Conservation (phyloP, 2,113 vertebrate species). For the Ariopsis seemanni region DNA sequence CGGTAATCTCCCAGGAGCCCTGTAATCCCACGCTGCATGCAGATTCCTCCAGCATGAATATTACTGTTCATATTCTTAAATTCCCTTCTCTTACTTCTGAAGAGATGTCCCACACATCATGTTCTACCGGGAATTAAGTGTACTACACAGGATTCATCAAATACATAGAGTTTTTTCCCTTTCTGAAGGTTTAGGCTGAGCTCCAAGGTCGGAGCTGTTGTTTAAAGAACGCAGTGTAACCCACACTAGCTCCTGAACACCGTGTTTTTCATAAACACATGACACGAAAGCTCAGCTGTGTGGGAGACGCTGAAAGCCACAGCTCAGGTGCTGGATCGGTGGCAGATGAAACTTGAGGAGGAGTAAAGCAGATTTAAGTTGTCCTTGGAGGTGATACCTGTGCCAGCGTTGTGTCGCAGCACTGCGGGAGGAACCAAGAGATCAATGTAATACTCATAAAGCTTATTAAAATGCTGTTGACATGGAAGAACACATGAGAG, state of each 20-base stretch:
- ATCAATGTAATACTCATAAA: constrained; percentile 46
- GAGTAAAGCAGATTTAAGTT: constrained; percentile 77
- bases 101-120: constrained; percentile 68
- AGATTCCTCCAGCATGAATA: constrained; percentile 82
- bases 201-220: constrained; percentile 70
- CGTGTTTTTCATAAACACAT: constrained; percentile 73
- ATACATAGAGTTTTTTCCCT: constrained; percentile 52
- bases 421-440: constrained; percentile 49
- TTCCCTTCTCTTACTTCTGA: constrained; percentile 75
- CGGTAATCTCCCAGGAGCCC: constrained; percentile 82
- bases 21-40: constrained; percentile 82
- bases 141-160: constrained; percentile 81
- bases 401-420: constrained; percentile 65
- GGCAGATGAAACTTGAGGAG: constrained; percentile 68
- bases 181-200: constrained; percentile 72
- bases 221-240: constrained; percentile 71
- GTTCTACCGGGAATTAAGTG: constrained; percentile 78
- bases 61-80: constrained; percentile 88
- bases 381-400: constrained; percentile 69
- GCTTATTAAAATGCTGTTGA: constrained; percentile 40
- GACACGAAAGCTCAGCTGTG: constrained; percentile 68
- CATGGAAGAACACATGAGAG: constrained; percentile 27
- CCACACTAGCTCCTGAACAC: constrained; percentile 61
- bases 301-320: constrained; percentile 32
- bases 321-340: constrained; percentile 61